Conservation (phyloP, 2,888 invertebrate genomes). For the Chrysodeixis includens region DNA sequence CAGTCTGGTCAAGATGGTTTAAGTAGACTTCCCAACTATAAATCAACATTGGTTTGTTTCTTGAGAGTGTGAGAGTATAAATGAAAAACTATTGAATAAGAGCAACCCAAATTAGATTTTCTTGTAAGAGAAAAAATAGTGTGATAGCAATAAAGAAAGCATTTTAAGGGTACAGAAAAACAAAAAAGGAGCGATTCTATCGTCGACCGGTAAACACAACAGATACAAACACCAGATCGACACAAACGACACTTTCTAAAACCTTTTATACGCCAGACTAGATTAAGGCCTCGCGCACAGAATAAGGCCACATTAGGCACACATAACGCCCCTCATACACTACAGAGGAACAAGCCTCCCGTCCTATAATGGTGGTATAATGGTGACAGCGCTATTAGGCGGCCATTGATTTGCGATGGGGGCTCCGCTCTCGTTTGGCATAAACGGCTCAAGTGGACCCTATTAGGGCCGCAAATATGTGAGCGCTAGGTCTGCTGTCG, state of each 20-base stretch:
- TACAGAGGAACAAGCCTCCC: slow-evolving; percentile 62
- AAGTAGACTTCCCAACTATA: neutral
- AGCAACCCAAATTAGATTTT: too few species aligned
- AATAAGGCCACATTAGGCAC: slow-evolving; percentile 61
- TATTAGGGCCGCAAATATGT: slow-evolving; percentile 58
- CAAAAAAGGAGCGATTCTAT: slow-evolving; percentile 23
- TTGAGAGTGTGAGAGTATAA: too few species aligned
- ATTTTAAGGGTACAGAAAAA: neutral
- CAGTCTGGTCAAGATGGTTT: slow-evolving; percentile 7
- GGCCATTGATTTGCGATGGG: slow-evolving; percentile 56
- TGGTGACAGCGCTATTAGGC: slow-evolving; percentile 67
- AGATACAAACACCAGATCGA: slow-evolving; percentile 40
- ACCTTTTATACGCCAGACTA: slow-evolving; percentile 48
- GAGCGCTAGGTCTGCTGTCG: slow-evolving; percentile 42
- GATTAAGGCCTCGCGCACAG: slow-evolving; percentile 50
- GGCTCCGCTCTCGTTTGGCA: slow-evolving; percentile 57
- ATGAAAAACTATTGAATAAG: too few species aligned
- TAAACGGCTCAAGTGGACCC: slow-evolving; percentile 54
- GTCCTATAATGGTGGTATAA: slow-evolving; percentile 67
- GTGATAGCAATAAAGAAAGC: neutral
- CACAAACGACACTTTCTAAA: slow-evolving; percentile 50
- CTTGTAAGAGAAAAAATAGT: neutral
- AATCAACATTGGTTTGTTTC: neutral
- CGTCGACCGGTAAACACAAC: slow-evolving; percentile 17
- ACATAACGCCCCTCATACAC: slow-evolving; percentile 63